Evolutionary conservation across 2,888 invertebrate genomes (phyloP).

Genomic region (Cantharis rufa): DNA sequence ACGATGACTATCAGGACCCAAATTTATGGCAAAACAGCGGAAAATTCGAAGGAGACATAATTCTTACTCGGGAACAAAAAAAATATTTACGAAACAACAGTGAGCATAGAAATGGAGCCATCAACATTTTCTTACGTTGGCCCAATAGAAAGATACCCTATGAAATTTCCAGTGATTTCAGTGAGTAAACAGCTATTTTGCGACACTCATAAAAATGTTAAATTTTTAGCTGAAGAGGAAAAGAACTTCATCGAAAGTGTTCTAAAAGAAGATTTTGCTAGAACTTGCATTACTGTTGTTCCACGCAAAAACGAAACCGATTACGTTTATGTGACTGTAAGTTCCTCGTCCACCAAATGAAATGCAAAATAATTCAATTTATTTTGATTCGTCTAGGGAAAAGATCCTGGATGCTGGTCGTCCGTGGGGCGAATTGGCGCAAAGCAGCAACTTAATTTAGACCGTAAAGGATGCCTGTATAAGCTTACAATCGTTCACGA

Average conservation of each 20-base stretch:
- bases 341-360: background rate
- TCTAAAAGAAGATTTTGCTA: background rate
- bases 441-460: constrained; percentile 5
- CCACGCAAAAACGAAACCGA: background rate
- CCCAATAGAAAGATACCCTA: background rate
- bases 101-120: background rate
- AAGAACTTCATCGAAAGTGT: background rate
- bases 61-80: background rate
- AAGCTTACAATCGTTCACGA: constrained; percentile 74
- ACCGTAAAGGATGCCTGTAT: constrained; percentile 42
- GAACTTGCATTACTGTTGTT: constrained; percentile 10
- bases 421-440: constrained; percentile 1
- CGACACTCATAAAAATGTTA: background rate
- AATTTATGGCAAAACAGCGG: background rate
- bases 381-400: background rate
- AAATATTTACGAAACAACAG: background rate
- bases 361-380: background rate
- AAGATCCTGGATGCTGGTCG: constrained; percentile 6
- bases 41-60: background rate
- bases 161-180: background rate
- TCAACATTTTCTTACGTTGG: background rate
- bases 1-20: background rate
- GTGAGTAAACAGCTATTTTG: background rate
- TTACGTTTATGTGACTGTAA: constrained; percentile 19
- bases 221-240: background rate